Conservation (phyloP, 2,888 invertebrate species). For the Chydorus sphaericus region DNA sequence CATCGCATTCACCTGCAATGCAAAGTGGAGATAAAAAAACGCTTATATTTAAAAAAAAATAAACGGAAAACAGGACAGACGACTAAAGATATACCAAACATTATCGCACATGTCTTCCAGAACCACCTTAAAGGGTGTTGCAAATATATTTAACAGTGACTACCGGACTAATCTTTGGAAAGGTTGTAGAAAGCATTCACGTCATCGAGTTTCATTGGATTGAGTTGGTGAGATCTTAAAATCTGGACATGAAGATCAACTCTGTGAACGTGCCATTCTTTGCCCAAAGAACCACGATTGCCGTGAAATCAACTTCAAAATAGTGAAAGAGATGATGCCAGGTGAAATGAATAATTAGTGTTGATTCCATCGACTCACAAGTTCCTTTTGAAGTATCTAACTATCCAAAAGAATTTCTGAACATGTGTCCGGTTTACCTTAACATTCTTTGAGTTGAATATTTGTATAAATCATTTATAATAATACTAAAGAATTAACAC, state of each 20-base stretch:
- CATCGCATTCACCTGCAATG: conserved; percentile 18
- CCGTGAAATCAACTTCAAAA: not conserved
- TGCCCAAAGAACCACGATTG: not conserved
- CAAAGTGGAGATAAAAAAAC: conserved; percentile 18
- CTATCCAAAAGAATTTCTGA: conserved; percentile 18
- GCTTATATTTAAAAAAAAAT: no score
- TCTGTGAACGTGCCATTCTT: not conserved
- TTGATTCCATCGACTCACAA: conserved; percentile 13
- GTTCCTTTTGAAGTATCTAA: conserved; percentile 7
- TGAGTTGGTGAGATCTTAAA: conserved; percentile 11
- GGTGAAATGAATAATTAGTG: no score
- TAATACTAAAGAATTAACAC: no score
- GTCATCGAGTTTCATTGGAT: not conserved
- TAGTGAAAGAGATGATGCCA: not conserved
- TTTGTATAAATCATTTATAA: no score
- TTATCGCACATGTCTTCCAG: not conserved
- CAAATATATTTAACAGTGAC: not conserved
- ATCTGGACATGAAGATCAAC: not conserved
- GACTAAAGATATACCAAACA: not conserved
- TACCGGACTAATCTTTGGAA: not conserved
- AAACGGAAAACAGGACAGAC: not conserved
- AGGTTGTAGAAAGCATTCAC: not conserved
- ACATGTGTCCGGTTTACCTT: conserved; percentile 18
- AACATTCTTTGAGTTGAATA: conserved; percentile 15
- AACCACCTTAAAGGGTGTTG: not conserved